A percentile compares a stretch with the other conserved stretches of the same genome.
Conservation (phyloP, 2,888 invertebrate genomes). For the Rhyacophila evoluta region DNA sequence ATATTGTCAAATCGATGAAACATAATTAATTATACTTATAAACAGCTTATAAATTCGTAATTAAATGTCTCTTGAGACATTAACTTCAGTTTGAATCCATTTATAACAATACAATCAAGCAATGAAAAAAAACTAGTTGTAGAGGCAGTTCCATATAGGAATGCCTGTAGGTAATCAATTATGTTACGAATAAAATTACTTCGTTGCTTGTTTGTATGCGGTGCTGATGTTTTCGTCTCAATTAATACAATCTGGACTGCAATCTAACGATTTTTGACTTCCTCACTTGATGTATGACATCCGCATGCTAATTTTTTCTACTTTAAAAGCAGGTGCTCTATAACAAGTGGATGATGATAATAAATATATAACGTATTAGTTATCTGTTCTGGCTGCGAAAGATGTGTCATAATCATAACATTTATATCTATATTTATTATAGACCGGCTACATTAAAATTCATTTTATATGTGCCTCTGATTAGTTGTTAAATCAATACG, state of each 20-base stretch:
- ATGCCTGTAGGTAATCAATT: conserved; percentile 8
- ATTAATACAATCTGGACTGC: conserved; percentile 14
- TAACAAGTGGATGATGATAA: background rate
- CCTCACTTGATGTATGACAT: conserved; percentile 22
- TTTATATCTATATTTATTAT: no score
- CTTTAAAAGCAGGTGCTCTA: background rate
- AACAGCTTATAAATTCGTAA: no score
- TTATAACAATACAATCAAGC: background rate
- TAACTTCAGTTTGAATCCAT: background rate
- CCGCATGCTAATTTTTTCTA: conserved; percentile 7
- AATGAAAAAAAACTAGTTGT: background rate
- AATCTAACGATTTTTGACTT: background rate
- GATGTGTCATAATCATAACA: background rate
- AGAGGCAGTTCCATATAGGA: background rate
- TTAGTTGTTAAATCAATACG: no score
- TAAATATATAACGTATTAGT: background rate
- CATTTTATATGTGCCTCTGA: no score
- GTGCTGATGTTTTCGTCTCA: conserved; percentile 2
- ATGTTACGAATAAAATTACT: background rate
- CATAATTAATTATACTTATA: no score
- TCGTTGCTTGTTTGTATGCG: background rate
- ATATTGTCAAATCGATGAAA: no score
- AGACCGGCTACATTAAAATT: no score
- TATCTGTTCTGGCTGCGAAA: background rate
- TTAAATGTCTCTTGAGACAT: no score